Conservation (phyloP, 1,140 invertebrate species). For the Drosophila sp. region DNA sequence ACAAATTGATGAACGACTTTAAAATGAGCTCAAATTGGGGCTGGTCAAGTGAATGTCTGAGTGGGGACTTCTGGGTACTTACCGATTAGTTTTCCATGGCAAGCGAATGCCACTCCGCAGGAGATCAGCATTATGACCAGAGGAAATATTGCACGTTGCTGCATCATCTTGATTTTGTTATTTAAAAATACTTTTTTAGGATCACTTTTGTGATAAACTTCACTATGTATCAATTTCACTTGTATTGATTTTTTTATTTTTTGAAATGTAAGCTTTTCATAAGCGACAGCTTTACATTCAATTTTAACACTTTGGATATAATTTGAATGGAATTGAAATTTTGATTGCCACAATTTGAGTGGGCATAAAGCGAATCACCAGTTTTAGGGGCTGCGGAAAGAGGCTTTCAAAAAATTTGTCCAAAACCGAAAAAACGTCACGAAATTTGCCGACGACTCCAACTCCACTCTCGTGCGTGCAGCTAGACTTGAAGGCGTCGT, state of each 20-base stretch:
- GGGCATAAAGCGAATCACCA: slow-evolving; percentile 53
- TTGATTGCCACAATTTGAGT: slow-evolving; percentile 32
- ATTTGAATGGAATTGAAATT: slow-evolving; percentile 52
- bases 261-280: slow-evolving; percentile 76
- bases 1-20: slow-evolving; percentile 25
- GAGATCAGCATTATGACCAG: slow-evolving; percentile 64
- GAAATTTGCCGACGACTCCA: slow-evolving; percentile 80
- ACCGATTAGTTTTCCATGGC: slow-evolving; percentile 82
- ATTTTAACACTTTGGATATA: slow-evolving; percentile 30
- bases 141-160: slow-evolving; percentile 63
- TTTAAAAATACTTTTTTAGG: slow-evolving; percentile 18
- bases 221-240: slow-evolving; percentile 47
- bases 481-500: slow-evolving; percentile 85
- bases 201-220: slow-evolving; percentile 32
- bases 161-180: slow-evolving; percentile 59
- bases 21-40: slow-evolving; percentile 16
- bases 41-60: slow-evolving; percentile 10
- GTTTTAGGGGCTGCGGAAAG: slow-evolving; percentile 11
- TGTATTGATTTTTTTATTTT: slow-evolving; percentile 20
- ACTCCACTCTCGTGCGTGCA: slow-evolving; percentile 84
- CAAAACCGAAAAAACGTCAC: slow-evolving; percentile 71
- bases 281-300: slow-evolving; percentile 65
- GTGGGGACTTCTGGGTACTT: slow-evolving; percentile 40
- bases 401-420: slow-evolving; percentile 41
- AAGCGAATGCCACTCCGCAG: slow-evolving; percentile 70